Conservation (phyloP, 2,113 vertebrate genomes). For the Poecile atricapillus region DNA sequence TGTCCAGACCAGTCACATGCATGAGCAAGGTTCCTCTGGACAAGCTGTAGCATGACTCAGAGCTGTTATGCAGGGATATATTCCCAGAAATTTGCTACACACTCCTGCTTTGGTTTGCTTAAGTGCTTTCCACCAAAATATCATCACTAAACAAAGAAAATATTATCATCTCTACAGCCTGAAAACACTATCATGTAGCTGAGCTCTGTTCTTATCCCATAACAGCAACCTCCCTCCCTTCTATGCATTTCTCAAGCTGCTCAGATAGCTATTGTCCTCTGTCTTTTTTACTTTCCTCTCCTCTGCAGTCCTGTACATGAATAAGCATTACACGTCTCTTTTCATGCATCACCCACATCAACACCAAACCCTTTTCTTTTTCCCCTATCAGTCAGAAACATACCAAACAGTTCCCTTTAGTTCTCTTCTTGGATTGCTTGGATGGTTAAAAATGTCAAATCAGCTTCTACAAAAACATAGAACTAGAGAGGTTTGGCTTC, state of each 20-base stretch:
- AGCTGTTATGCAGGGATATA: background rate
- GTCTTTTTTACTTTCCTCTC: background rate
- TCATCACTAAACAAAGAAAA: background rate
- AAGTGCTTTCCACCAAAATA: background rate
- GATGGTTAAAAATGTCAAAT: background rate
- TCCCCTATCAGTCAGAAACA: background rate
- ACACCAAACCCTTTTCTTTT: background rate
- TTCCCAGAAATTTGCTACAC: background rate
- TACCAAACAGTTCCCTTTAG: background rate
- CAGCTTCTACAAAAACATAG: background rate
- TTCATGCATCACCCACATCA: background rate
- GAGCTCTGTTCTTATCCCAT: background rate
- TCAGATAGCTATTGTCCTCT: background rate
- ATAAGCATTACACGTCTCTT: background rate
- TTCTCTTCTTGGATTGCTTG: background rate
- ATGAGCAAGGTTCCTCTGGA: background rate
- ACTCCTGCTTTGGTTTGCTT: background rate
- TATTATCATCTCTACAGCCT: background rate
- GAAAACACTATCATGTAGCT: background rate
- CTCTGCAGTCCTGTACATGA: background rate
- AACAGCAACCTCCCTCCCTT: background rate
- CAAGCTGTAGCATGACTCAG: background rate
- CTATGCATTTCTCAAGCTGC: background rate
- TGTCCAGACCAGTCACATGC: background rate
- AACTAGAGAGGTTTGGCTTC: background rate